Conservation (phyloP, 2,797 vertebrate genomes). For the Malacoctenus gilli region DNA sequence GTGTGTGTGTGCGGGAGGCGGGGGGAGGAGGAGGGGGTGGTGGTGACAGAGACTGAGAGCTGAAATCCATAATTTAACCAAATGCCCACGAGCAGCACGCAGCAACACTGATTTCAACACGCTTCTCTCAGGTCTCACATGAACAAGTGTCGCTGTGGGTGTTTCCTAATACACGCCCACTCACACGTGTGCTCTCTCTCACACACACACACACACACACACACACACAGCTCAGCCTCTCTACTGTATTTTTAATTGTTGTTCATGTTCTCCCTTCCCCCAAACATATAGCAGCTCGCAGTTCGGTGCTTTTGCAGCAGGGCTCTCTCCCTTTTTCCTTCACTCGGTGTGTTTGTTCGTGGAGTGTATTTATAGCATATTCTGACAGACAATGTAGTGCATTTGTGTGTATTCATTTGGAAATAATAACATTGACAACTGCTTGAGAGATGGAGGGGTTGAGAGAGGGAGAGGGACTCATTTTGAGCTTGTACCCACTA, state of each 20-base stretch:
- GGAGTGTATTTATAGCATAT: slow-evolving; percentile 69
- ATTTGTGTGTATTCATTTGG: slow-evolving; percentile 76
- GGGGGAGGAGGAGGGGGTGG: slow-evolving; percentile 9
- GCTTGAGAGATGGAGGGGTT: slow-evolving; percentile 70
- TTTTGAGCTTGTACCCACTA: slow-evolving; percentile 73
- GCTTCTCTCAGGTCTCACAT: slow-evolving; percentile 61
- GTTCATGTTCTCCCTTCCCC: slow-evolving; percentile 52
- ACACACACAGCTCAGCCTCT: slow-evolving; percentile 19
- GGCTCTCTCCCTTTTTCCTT: slow-evolving; percentile 39
- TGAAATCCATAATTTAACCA: slow-evolving; percentile 77
- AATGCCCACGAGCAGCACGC: slow-evolving; percentile 75
- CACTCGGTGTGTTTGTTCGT: slow-evolving; percentile 48
- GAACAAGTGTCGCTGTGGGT: slow-evolving; percentile 56
- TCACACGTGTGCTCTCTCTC: not conserved
- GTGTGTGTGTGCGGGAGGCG: slow-evolving; percentile 8
- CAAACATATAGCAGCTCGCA: slow-evolving; percentile 48
- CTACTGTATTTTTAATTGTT: slow-evolving; percentile 73
- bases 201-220: slow-evolving; percentile 9
- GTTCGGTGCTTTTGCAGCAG: slow-evolving; percentile 34
- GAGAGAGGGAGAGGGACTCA: slow-evolving; percentile 69
- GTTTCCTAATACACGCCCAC: slow-evolving; percentile 22
- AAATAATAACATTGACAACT: slow-evolving; percentile 80
- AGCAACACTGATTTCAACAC: slow-evolving; percentile 70
- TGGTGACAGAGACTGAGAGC: slow-evolving; percentile 60
- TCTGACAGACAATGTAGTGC: slow-evolving; percentile 63